phyloP scores from a whole-genome alignment of 1,140 invertebrate genomes.

The Vollenhovia emeryi region DNA sequence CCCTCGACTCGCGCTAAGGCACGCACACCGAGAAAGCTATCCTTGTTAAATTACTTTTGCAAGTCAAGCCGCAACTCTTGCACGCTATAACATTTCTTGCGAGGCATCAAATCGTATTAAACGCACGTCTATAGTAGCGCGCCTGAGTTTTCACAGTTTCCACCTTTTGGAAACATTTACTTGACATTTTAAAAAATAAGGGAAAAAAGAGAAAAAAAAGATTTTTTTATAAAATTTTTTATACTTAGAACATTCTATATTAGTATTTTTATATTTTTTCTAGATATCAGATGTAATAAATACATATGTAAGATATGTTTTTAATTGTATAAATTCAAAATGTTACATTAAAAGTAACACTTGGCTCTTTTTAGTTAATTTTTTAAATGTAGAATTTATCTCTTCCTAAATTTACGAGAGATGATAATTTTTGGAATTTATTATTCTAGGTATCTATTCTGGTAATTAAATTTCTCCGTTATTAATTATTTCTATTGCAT shows the following conservation, averaged over 20 bases:
- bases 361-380: neutral
- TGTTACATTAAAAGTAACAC: neutral
- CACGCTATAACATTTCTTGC: neutral
- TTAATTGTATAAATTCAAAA: slow-evolving; percentile 6
- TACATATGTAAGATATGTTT: neutral
- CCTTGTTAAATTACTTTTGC: slow-evolving; percentile 19
- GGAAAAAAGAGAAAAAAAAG: neutral
- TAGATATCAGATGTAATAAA: neutral
- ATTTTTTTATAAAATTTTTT: neutral
- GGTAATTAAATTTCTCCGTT: neutral
- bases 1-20: neutral
- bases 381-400: neutral
- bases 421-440: neutral
- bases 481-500: neutral
- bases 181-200: neutral
- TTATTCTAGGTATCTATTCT: neutral
- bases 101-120: neutral
- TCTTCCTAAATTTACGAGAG: neutral
- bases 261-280: neutral
- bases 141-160: too few species aligned
- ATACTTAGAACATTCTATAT: neutral
- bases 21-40: neutral
- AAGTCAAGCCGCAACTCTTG: neutral
- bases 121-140: neutral
- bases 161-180: neutral